phyloP scores from a whole-genome alignment of 2,888 invertebrate genomes.

The Xanthorhoe spadicearia region DNA sequence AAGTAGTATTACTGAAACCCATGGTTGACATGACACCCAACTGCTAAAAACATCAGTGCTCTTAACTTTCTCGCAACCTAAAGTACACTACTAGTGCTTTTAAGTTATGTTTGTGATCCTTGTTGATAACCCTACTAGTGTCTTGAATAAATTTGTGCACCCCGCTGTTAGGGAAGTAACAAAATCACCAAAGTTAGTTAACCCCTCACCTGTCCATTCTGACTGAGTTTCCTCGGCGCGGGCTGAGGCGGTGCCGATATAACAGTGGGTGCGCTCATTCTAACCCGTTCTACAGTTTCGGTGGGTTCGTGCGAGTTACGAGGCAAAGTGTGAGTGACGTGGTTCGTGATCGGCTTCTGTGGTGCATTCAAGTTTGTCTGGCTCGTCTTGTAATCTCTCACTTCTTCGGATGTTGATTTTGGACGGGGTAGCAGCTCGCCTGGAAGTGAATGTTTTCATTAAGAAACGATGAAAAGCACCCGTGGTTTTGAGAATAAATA shows the following conservation, averaged over 20 bases:
- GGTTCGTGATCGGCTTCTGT: constrained; percentile 59
- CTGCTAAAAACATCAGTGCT: too few relatives aligned
- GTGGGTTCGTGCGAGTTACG: constrained; percentile 21
- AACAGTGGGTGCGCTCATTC: constrained; percentile 38
- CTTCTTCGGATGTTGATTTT: constrained; percentile 78
- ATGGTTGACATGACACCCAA: too few relatives aligned
- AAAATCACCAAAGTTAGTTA: constrained; percentile 1
- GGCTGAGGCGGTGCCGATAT: constrained; percentile 65
- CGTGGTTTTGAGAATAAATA: not conserved
- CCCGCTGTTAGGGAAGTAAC: too few relatives aligned
- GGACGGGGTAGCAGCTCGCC: constrained; percentile 66
- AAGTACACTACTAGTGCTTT: too few relatives aligned
- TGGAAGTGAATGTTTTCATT: constrained; percentile 37
- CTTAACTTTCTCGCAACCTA: too few relatives aligned
- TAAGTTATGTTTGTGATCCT: too few relatives aligned
- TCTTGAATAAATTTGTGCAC: too few relatives aligned
- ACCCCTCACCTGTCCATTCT: constrained; percentile 75
- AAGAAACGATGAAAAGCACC: not conserved
- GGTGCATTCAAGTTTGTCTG: constrained; percentile 68
- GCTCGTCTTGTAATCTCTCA: constrained; percentile 76
- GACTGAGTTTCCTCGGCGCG: constrained; percentile 78
- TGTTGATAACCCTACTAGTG: too few relatives aligned
- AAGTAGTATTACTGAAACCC: too few relatives aligned
- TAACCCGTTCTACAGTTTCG: constrained; percentile 43
- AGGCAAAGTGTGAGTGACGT: constrained; percentile 44